These are phyloP conservation scores for Psylliodes chrysocephalus DNA, from an alignment of 2,888 invertebrate genomes.

Conservation along the genomic window DNA sequence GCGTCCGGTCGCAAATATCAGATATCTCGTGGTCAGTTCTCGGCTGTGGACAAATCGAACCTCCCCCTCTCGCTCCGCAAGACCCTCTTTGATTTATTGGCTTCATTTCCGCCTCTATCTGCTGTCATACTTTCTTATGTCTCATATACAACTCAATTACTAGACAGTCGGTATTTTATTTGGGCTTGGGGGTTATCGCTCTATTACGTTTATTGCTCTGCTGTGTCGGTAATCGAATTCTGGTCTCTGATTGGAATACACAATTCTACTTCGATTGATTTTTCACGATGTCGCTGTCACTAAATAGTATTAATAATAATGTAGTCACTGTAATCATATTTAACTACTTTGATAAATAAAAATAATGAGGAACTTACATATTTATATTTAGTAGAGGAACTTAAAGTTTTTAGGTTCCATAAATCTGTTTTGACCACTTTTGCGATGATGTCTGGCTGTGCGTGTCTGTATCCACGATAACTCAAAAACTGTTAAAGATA, in stretches of 20 bases:
- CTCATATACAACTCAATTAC: constrained; percentile 55
- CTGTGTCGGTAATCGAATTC: constrained; percentile 25
- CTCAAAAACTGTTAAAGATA: too few species aligned
- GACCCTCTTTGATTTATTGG: constrained; percentile 63
- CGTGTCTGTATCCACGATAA: too few species aligned
- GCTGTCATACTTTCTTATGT: constrained; percentile 54
- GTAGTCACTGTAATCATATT: too few species aligned
- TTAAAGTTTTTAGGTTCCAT: too few species aligned
- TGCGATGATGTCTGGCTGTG: too few species aligned
- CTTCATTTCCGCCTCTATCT: constrained; percentile 61
- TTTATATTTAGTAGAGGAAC: too few species aligned
- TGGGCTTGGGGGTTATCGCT: constrained; percentile 33
- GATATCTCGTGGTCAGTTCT: constrained; percentile 62
- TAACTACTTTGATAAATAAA: too few species aligned
- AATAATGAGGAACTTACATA: too few species aligned
- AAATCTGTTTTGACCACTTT: too few species aligned
- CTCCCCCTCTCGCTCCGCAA: constrained; percentile 26
- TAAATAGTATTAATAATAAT: too few species aligned
- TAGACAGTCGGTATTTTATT: constrained; percentile 38
- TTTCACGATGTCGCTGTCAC: background rate
- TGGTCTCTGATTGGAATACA: constrained; percentile 24
- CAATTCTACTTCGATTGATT: constrained; percentile 16
- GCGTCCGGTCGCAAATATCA: constrained; percentile 63
- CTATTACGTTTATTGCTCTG: constrained; percentile 25
- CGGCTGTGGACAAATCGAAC: constrained; percentile 61